Evolutionary conservation across 2,113 vertebrate genomes (phyloP).

Genomic region (Gymnocephalus cernua): DNA sequence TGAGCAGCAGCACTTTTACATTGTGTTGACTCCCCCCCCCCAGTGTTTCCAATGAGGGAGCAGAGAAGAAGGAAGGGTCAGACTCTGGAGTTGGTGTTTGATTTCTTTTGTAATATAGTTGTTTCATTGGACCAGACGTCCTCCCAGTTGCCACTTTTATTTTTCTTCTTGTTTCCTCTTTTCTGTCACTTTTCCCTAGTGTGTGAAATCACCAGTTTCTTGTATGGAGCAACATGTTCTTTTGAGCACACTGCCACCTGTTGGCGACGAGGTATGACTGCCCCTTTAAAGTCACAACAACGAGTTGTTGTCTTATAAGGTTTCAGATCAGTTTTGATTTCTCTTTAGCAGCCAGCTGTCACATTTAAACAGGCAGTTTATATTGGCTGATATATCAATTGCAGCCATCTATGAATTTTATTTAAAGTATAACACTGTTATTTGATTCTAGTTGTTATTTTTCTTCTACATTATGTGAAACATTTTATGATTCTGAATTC

Average conservation of each 20-base stretch:
- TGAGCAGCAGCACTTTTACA: conserved; percentile 93
- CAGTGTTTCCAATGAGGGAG: conserved; percentile 37
- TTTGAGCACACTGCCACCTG: conserved; percentile 83
- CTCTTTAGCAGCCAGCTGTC: conserved; percentile 42
- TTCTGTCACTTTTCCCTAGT: conserved; percentile 52
- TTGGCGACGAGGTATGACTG: conserved; percentile 68
- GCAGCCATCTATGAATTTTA: conserved; percentile 67
- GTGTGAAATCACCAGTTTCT: conserved; percentile 60
- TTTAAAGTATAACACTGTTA: conserved; percentile 77
- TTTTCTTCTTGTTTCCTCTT: conserved; percentile 14
- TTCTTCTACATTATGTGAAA: conserved; percentile 62
- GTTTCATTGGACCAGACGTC: conserved; percentile 32
- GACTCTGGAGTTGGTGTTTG: conserved; percentile 28
- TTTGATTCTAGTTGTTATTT: conserved; percentile 66
- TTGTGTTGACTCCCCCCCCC: conserved; percentile 75
- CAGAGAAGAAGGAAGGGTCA: conserved; percentile 35
- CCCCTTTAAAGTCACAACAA: conserved; percentile 57
- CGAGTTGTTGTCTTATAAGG: conserved; percentile 28
- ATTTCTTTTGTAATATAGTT: conserved; percentile 26
- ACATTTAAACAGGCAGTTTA: conserved; percentile 46
- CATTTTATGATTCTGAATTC: conserved; percentile 71
- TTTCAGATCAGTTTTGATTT: conserved; percentile 47
- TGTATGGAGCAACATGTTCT: conserved; percentile 51
- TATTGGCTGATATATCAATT: conserved; percentile 66
- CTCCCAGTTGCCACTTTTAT: conserved; percentile 54